Conservation (phyloP, 2,797 vertebrate genomes). For the Helarctos malayanus region DNA sequence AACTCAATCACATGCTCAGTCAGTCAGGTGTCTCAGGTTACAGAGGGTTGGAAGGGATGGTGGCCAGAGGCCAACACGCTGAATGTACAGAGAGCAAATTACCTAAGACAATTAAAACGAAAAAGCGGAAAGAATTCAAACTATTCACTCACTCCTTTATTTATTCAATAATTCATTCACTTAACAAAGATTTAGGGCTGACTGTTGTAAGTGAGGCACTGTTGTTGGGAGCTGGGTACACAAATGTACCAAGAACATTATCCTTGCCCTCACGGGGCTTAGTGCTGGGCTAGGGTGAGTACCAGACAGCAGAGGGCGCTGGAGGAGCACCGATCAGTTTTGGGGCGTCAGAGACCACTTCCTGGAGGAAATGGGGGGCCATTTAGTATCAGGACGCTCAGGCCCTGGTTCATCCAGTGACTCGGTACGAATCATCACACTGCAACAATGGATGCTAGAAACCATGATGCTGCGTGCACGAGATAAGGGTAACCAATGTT, state of each 20-base stretch:
- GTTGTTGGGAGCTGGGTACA: not conserved
- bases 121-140: not conserved
- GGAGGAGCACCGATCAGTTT: not conserved
- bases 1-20: not conserved
- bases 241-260: not conserved
- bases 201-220: not conserved
- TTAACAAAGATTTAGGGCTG: not conserved
- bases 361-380: not conserved
- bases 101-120: not conserved
- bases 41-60: not conserved
- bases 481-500: not conserved
- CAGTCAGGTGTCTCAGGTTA: not conserved
- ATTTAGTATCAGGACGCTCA: not conserved
- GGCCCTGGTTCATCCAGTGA: not conserved
- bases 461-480: too few relatives aligned
- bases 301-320: conserved; percentile 40
- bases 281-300: not conserved
- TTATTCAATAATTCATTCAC: not conserved
- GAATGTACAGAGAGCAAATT: not conserved
- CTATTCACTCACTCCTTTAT: not conserved
- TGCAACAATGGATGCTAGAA: not conserved
- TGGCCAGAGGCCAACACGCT: not conserved
- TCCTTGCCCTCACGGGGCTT: not conserved
- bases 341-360: rapidly evolving
- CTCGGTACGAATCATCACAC: not conserved